Evolutionary conservation across 2,113 vertebrate genomes (phyloP).

Genomic region (Hippopotamus amphibius): DNA sequence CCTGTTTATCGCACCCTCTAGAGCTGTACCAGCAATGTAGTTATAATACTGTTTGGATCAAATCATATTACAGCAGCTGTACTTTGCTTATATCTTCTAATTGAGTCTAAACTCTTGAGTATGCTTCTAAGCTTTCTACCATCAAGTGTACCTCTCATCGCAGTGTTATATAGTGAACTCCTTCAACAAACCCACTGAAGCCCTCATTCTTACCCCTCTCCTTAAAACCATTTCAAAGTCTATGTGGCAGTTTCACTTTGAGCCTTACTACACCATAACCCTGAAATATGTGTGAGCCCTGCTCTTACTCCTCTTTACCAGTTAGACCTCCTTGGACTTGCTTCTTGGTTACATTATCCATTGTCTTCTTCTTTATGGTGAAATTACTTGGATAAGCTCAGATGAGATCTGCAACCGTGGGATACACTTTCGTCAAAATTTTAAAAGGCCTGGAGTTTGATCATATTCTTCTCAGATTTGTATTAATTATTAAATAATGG

Average conservation of each 20-base stretch:
- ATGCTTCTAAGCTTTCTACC: neutral
- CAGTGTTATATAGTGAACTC: neutral
- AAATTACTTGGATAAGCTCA: neutral
- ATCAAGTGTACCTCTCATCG: neutral
- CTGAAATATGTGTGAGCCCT: neutral
- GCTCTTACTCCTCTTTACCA: neutral
- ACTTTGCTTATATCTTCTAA: neutral
- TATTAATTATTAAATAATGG: constrained; percentile 11
- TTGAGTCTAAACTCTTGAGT: neutral
- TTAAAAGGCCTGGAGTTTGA: neutral
- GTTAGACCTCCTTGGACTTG: neutral
- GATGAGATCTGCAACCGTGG: neutral
- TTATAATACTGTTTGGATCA: neutral
- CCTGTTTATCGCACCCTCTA: neutral
- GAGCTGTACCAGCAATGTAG: neutral
- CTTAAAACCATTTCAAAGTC: neutral
- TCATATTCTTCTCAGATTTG: neutral
- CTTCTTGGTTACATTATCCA: neutral
- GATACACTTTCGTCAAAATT: neutral
- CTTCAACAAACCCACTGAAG: neutral
- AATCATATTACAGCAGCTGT: neutral
- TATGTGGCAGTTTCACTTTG: neutral
- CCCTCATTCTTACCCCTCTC: neutral
- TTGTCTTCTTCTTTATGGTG: neutral
- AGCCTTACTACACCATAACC: neutral